phyloP scores from a whole-genome alignment of 2,888 invertebrate genomes.

The Caenorhabditis imperialis region DNA sequence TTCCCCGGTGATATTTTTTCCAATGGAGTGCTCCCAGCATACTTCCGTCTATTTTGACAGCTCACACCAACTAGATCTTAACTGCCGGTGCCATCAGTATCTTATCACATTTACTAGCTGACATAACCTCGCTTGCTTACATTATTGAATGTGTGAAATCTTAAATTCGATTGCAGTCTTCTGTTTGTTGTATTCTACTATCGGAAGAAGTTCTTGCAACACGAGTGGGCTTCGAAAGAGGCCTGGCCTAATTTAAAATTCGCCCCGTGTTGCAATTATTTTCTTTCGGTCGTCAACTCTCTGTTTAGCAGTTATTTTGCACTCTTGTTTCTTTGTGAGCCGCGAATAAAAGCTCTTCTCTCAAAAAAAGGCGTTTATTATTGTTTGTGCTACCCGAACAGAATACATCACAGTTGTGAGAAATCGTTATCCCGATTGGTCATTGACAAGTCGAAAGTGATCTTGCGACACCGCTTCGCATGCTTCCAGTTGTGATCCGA shows the following conservation, averaged over 20 bases:
- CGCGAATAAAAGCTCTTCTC: conserved; percentile 17
- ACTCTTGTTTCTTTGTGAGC: conserved; percentile 21
- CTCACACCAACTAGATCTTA: conserved; percentile 14
- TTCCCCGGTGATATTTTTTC: conserved; percentile 28
- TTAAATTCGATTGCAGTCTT: conserved; percentile 10
- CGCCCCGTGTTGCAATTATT: too few species aligned
- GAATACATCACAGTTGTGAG: conserved; percentile 50
- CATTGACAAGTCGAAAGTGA: conserved; percentile 48
- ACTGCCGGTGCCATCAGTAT: too few species aligned
- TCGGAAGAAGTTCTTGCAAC: too few species aligned
- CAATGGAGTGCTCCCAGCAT: conserved; percentile 32
- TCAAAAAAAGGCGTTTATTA: too few species aligned
- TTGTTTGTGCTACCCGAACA: neutral
- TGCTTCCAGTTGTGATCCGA: conserved; percentile 44
- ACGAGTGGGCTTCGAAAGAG: too few species aligned
- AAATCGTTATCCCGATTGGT: conserved; percentile 31
- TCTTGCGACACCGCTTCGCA: conserved; percentile 36
- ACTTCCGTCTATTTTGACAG: conserved; percentile 20
- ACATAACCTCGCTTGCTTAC: conserved; percentile 29
- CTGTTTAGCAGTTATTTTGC: conserved; percentile 42
- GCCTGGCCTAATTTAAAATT: too few species aligned
- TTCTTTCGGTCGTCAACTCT: too few species aligned
- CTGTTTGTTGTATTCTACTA: conserved; percentile 26
- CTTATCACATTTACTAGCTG: neutral
- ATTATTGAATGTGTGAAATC: conserved; percentile 24